Evolutionary conservation across 2,888 invertebrate genomes (phyloP).

Genomic region (Teinopalpus imperialis): DNA sequence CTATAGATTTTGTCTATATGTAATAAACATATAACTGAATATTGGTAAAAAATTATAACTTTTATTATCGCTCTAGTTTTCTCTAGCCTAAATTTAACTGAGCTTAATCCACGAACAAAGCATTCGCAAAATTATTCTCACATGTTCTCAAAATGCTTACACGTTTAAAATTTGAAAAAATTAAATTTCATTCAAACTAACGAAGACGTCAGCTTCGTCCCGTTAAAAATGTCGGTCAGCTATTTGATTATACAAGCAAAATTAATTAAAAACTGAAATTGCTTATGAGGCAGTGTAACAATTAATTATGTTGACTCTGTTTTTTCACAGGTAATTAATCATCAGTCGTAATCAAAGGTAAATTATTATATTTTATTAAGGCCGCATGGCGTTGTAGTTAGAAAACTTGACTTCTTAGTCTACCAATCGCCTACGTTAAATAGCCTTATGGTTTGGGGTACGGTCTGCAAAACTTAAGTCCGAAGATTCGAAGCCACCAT

Average conservation of each 20-base stretch:
- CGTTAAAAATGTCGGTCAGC: constrained; percentile 7
- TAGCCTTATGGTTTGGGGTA: too few relatives aligned
- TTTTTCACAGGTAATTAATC: constrained; percentile 20
- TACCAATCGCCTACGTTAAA: too few relatives aligned
- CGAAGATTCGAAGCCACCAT: too few relatives aligned
- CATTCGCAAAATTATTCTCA: background rate
- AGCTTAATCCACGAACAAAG: too few relatives aligned
- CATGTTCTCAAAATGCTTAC: background rate
- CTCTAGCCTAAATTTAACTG: too few relatives aligned
- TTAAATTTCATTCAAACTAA: constrained; percentile 1
- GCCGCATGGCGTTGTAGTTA: too few relatives aligned
- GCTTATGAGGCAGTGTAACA: constrained; percentile 1
- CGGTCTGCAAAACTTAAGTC: too few relatives aligned
- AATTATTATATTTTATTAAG: background rate
- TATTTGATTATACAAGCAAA: constrained; percentile 7
- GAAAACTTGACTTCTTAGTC: too few relatives aligned
- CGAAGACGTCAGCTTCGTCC: constrained; percentile 5
- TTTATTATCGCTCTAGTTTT: too few relatives aligned
- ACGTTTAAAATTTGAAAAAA: background rate
- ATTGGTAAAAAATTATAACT: too few relatives aligned
- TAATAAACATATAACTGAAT: too few relatives aligned
- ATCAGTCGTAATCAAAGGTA: constrained; percentile 5
- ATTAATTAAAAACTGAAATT: constrained; percentile 10
- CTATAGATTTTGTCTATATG: too few relatives aligned
- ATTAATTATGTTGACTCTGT: constrained; percentile 10